Evolutionary conservation across 2,113 vertebrate species (phyloP), one percentile per base, ranked within the genome.

Genomic region (Poeciliopsis turrubarensis): DNA sequence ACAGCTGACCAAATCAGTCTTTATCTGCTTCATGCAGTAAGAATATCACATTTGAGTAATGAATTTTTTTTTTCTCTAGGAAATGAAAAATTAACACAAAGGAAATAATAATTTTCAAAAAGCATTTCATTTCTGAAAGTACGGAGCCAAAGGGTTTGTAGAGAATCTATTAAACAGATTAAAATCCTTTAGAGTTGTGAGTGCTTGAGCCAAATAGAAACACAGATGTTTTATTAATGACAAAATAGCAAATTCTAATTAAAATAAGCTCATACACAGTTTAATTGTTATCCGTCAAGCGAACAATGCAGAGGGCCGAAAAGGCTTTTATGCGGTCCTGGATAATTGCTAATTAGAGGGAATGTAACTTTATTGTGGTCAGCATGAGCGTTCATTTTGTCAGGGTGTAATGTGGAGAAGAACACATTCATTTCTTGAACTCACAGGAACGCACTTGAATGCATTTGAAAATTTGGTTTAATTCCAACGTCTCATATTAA

Each of bases 1-100:
- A 1, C 37, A 68, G 84, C 81, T 83, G 79, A 89, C 83, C 85
- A 86, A 70, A 87, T 86, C 70, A 78, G 65, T 87, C 79, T 74
- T 72, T 80, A 47, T 74, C 76, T 75, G 75, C 22, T 47, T 19
- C 5, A 47, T 17, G 17, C 26, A 15, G 64, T 25, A n/a, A n/a
- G 22, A n/a, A 25, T n/a, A n/a, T 11, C 22, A 25, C 7, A 25
- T 57, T 57, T 57, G 51, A 57, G 25, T 57, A 6, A n/a, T 57
- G 22, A 7, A 0, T 51, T n/a, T 10, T 25, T 7, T 57, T 57
- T 9, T 11, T 57, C 22, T 57, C 51, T n/a, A 5, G 7, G 22
- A n/a, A 57, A 57, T 57, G 44, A 57, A 22, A 25, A 10, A n/a
- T 57, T 25, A 54, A 54, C 51, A 54, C 25, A 25, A 17, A 19